phyloP scores from a whole-genome alignment of 2,797 vertebrate genomes.

The Rachycentron canadum region DNA sequence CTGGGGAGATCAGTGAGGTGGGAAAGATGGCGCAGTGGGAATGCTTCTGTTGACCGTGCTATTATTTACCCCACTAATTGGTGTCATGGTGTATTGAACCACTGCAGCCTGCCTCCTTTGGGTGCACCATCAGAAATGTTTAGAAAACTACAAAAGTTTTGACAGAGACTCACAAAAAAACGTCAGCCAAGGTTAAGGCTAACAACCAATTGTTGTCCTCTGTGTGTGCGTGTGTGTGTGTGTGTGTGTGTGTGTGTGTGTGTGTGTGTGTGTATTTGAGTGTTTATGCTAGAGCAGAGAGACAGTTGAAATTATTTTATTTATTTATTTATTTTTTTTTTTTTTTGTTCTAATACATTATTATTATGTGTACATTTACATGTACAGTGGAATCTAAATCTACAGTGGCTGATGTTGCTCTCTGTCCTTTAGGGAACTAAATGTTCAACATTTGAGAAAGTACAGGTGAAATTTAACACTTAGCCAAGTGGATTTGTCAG shows the following conservation, averaged over 20 bases:
- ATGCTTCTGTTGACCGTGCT: constrained; percentile 30
- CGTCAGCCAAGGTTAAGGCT: constrained; percentile 14
- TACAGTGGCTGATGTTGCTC: constrained; percentile 30
- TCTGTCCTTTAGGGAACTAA: constrained; percentile 57
- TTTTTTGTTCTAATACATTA: no score
- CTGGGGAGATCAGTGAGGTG: constrained; percentile 49
- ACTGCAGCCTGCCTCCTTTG: constrained; percentile 28
- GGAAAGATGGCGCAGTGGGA: constrained; percentile 46
- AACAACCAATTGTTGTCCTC: neutral
- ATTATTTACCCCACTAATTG: constrained; percentile 80
- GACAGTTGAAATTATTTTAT: constrained; percentile 14
- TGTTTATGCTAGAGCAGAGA: neutral
- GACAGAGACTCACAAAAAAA: constrained; percentile 25
- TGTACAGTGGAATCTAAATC: constrained; percentile 2
- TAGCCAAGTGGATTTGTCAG: constrained; percentile 50
- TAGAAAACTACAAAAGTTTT: constrained; percentile 27
- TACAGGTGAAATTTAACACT: constrained; percentile 13
- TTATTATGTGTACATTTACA: constrained; percentile 15
- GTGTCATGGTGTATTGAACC: constrained; percentile 69
- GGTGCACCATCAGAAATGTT: constrained; percentile 46
- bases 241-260: constrained; percentile 2
- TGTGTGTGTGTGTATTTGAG: no score
- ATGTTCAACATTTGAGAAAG: constrained; percentile 57
- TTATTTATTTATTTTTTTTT: no score
- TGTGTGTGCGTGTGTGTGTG: constrained; percentile 1